Evolutionary conservation across 2,113 vertebrate species (phyloP).

Genomic region (Pedionomus torquatus): DNA sequence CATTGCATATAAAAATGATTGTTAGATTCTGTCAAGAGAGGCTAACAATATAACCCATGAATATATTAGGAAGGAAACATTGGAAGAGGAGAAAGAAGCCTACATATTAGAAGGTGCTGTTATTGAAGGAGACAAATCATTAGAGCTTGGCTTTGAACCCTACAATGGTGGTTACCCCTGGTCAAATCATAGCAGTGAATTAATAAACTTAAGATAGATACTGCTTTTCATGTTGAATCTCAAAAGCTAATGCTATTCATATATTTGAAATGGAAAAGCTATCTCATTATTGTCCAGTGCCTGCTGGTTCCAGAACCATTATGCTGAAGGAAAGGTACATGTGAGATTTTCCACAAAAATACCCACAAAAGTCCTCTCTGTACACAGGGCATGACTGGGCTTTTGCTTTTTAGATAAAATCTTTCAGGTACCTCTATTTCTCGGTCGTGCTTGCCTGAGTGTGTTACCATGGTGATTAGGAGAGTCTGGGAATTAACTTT

Average conservation of each 20-base stretch:
- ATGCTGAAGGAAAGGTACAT: background rate
- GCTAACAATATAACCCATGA: background rate
- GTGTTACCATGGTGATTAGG: conserved; percentile 38
- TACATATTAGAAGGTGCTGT: background rate
- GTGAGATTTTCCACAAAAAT: background rate
- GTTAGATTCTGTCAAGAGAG: background rate
- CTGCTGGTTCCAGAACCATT: background rate
- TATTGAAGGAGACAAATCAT: background rate
- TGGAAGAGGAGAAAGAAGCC: background rate
- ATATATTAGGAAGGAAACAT: background rate
- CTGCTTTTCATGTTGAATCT: background rate
- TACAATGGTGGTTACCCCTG: background rate
- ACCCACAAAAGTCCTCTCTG: background rate
- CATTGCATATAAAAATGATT: background rate
- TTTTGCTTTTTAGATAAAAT: background rate
- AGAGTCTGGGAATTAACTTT: conserved; percentile 22
- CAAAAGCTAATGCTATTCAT: background rate
- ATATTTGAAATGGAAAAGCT: background rate
- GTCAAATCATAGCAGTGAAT: background rate
- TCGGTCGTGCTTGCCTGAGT: background rate
- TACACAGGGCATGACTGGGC: background rate
- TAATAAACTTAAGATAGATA: background rate
- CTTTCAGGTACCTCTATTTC: background rate
- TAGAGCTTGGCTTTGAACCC: background rate
- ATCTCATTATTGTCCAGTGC: background rate